Base-by-base conservation (phyloP, 2,113 vertebrate species). In the Engystomops pustulosus region DNA sequence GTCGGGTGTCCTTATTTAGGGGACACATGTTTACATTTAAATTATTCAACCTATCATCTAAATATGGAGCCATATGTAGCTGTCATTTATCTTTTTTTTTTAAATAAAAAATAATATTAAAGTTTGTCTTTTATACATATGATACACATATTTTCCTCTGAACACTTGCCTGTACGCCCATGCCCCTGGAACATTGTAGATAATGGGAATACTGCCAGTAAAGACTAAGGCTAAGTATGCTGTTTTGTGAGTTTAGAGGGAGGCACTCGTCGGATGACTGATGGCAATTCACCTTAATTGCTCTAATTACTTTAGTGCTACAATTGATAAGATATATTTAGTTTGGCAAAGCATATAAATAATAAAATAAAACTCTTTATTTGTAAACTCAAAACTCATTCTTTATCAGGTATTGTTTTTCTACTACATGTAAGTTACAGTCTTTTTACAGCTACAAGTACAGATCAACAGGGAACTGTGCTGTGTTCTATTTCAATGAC, bases 201-300 rank as follows among this genome's bases (percentile, higher is more conserved):
- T 36, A 53, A 9, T 53, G 47, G 74, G 74, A 76, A 76, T 25
- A 34, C 75, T 78, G 75, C 75, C 75, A 78, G 25, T 38, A 12
- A 60, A 58, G 12, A 51, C 12, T 9, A 53, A 38, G 17, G 34
- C 34, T 58, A 58, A 58, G 32, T 60, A 5, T 41, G 20, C 20
- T 60, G 51, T 78, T 38, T 78, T 45, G 77, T 65, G 58, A 47
- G 55, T n/a, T 67, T 79, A 62, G 27, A 47, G 36, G 77, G 55
- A 47, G 77, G 58, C 25, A 65, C 58, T 67, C 11, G 27, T 11
- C n/a, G 45, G 44, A 65, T 67, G n/a, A 23, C 77, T 79, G 77
- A 23, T 55, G 53, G 51, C 55, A 68, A 51, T 81, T 70, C 71
- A 14, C 38, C 8, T 41, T 41, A 5, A 41, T 41, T 18, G 34